Base-by-base conservation (phyloP, 1,140 invertebrate genomes). In the Heliconius hewitsoni region DNA sequence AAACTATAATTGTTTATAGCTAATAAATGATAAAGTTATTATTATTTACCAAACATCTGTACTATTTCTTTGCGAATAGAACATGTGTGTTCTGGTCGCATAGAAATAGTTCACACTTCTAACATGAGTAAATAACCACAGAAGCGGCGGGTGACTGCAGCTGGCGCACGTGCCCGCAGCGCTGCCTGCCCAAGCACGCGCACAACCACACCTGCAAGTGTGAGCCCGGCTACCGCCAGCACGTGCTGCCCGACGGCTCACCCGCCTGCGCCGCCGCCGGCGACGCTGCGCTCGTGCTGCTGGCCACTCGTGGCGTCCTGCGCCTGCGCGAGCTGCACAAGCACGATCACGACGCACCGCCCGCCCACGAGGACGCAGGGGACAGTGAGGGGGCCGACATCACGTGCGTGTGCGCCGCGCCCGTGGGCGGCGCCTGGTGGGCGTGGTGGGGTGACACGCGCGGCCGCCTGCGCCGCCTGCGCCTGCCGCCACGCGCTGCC, bases 141-240 rank as follows among this genome's bases (percentile, higher is more conserved):
- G 55, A 60, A 4, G 60, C 60, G 46, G 72, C 77, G n/a, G 79
- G 83, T 8, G 83, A 80, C 70, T 97, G 97, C 90, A 92, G 95
- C 78, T 97, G 97, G 94, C 96, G 96, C 30, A 93, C 95, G 50
- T 98, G 97, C 87, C 97, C 97, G 46, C 97, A 98, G 85, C 94
- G 96, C 13, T 98, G 97, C 87, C 92, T 96, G 39, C 95, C 96
- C 73, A 96, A 97, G 85, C 97, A 96, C 91, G 90, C 81, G 57
- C 82, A 94, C 81, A 95, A 95, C 82, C 93, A 95, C 85, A 95
- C 96, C 18, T 98, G 97, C 93, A 95, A 95, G 91, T 94, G 81
- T 87, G 60, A 66, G 23, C 60, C 60, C 60, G 97, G 97, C 2
- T 97, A 96, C 90, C 90, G 93, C 52, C 95, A 95, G 78, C 87